Conservation (phyloP, 1,140 invertebrate species). For the Acromyrmex echinatior region DNA sequence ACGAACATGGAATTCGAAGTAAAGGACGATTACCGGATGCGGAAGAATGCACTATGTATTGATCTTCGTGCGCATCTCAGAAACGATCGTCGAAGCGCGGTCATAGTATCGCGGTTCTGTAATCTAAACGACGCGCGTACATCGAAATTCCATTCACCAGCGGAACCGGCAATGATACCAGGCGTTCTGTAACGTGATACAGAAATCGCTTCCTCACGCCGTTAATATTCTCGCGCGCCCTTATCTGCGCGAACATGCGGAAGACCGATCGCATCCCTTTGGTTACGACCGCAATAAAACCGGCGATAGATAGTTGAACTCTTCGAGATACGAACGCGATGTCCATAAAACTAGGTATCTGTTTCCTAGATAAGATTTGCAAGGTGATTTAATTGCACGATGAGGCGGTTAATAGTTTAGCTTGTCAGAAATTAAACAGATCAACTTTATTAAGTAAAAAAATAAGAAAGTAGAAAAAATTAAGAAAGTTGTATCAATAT, state of each 20-base stretch:
- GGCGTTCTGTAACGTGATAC: slow-evolving; percentile 10
- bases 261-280: slow-evolving; percentile 50
- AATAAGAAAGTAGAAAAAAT: not conserved
- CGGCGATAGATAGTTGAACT: not conserved
- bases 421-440: not conserved
- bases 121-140: slow-evolving; percentile 30
- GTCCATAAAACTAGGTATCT: not conserved
- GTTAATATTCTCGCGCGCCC: slow-evolving; percentile 21
- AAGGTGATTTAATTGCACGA: not conserved
- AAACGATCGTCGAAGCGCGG: not conserved
- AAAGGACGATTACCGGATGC: not conserved
- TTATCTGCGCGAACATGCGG: slow-evolving; percentile 37
- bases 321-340: not conserved
- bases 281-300: slow-evolving; percentile 32
- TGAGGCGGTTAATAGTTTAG: not conserved
- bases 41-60: slow-evolving; percentile 13
- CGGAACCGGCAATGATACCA: not conserved
- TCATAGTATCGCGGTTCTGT: slow-evolving; percentile 4
- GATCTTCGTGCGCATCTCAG: not conserved
- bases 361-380: not conserved
- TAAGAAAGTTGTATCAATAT: not conserved
- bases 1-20: slow-evolving; percentile 10
- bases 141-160: slow-evolving; percentile 51
- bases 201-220: slow-evolving; percentile 38
- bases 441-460: not conserved